Evolutionary conservation across 2,888 invertebrate genomes (phyloP).

Genomic region (Drosophila quinaria): DNA sequence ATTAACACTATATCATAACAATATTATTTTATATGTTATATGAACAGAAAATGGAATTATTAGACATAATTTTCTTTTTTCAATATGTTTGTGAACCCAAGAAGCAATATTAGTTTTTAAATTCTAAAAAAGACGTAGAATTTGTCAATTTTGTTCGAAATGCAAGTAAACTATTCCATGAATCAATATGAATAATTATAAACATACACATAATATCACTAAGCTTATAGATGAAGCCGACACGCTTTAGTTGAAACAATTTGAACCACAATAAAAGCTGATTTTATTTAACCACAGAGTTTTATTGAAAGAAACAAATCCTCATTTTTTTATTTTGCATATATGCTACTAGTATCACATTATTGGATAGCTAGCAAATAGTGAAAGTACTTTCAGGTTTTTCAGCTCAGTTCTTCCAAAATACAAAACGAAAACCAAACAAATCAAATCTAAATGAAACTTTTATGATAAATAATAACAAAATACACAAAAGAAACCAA

Average conservation of each 20-base stretch:
- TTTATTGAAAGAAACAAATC: constrained; percentile 34
- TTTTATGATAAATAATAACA: constrained; percentile 41
- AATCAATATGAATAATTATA: constrained; percentile 53
- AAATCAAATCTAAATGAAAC: constrained; percentile 32
- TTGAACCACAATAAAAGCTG: constrained; percentile 53
- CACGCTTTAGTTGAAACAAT: constrained; percentile 65
- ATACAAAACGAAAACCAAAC: constrained; percentile 15
- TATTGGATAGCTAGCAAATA: constrained; percentile 49
- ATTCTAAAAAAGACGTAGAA: constrained; percentile 43
- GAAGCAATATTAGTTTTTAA: constrained; percentile 76
- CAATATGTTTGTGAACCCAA: constrained; percentile 35
- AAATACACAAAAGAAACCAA: constrained; percentile 69
- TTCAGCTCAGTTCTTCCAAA: constrained; percentile 74
- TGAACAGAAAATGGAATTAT: constrained; percentile 40
- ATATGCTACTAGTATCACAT: constrained; percentile 36
- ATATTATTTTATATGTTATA: constrained; percentile 23
- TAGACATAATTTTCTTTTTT: constrained; percentile 11
- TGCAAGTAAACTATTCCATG: constrained; percentile 59
- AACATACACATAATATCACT: constrained; percentile 70
- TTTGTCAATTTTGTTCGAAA: constrained; percentile 73
- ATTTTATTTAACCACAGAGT: constrained; percentile 24
- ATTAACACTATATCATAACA: constrained; percentile 50
- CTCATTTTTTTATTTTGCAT: constrained; percentile 53
- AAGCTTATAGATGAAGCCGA: constrained; percentile 47
- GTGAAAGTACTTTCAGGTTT: constrained; percentile 67